Evolutionary conservation across 2,797 vertebrate genomes (phyloP).

Genomic region (Xenentodon cancila): DNA sequence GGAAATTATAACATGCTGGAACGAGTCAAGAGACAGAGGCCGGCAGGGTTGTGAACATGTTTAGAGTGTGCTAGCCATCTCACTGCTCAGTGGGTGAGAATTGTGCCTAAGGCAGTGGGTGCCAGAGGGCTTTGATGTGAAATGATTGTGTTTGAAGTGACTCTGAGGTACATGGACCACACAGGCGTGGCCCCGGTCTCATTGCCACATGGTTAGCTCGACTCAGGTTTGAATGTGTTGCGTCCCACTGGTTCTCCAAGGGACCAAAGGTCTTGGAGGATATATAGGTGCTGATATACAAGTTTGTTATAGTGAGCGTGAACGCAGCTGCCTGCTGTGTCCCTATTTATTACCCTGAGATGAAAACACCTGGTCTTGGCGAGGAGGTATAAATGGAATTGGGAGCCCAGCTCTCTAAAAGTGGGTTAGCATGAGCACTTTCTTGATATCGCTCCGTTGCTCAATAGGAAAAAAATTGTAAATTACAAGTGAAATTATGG

Average conservation of each 20-base stretch:
- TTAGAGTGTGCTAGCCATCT: constrained; percentile 48
- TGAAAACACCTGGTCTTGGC: constrained; percentile 38
- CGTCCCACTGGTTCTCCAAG: constrained; percentile 20
- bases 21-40: constrained; percentile 51
- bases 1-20: constrained; percentile 45
- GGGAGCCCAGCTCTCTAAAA: constrained; percentile 46
- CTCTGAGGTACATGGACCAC: constrained; percentile 49
- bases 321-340: constrained; percentile 66
- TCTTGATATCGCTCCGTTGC: constrained; percentile 1
- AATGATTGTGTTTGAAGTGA: constrained; percentile 75
- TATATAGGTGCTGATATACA: constrained; percentile 39
- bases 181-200: constrained; percentile 45
- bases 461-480: not conserved
- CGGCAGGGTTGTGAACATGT: constrained; percentile 17
- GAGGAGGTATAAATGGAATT: constrained; percentile 80
- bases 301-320: constrained; percentile 40
- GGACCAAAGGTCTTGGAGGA: constrained; percentile 14
- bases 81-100: constrained; percentile 76
- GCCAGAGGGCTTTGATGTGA: constrained; percentile 82
- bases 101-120: constrained; percentile 62
- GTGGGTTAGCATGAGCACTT: constrained; percentile 30
- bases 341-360: constrained; percentile 54
- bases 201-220: constrained; percentile 43
- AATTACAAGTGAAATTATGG: not conserved
- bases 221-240: constrained; percentile 19